These are phyloP conservation scores for Blastobasis lacticolella DNA, from an alignment of 2,888 invertebrate species.

Conservation along the genomic window DNA sequence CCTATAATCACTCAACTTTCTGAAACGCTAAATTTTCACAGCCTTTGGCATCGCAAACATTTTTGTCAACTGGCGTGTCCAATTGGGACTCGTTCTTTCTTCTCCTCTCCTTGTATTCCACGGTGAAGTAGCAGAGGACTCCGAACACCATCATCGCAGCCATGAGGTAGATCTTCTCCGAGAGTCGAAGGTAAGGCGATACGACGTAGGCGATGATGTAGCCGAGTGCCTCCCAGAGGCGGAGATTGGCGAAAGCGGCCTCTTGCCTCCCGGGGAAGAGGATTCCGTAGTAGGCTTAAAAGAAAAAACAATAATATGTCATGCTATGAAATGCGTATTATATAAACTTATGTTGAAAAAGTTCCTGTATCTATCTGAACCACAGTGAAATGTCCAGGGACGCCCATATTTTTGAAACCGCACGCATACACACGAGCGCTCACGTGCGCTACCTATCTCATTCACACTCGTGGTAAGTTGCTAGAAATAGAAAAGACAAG, in stretches of 20 bases:
- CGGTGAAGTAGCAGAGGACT: constrained; percentile 64
- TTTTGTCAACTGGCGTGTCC: constrained; percentile 11
- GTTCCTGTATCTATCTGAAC: too few species aligned
- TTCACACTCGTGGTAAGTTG: too few species aligned
- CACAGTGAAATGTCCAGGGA: too few species aligned
- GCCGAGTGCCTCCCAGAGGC: constrained; percentile 80
- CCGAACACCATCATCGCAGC: constrained; percentile 62
- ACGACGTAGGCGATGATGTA: constrained; percentile 77
- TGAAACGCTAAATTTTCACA: constrained; percentile 55
- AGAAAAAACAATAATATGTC: constrained; percentile 7
- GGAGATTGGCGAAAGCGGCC: constrained; percentile 80
- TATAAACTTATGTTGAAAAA: too few species aligned
- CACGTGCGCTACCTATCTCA: too few species aligned
- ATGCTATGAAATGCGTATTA: too few species aligned
- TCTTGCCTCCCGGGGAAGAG: constrained; percentile 77
- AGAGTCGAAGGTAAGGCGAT: constrained; percentile 66
- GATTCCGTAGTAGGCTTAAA: constrained; percentile 75
- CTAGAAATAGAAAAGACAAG: too few species aligned
- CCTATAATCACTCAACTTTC: constrained; percentile 24
- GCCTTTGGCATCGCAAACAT: constrained; percentile 33
- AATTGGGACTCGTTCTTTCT: background rate
- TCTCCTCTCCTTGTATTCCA: constrained; percentile 41
- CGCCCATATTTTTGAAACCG: too few species aligned
- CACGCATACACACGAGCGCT: too few species aligned
- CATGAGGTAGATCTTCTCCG: constrained; percentile 69